Evolutionary conservation across 2,113 vertebrate genomes (phyloP).

Genomic region (Oncorhynchus kisutch): DNA sequence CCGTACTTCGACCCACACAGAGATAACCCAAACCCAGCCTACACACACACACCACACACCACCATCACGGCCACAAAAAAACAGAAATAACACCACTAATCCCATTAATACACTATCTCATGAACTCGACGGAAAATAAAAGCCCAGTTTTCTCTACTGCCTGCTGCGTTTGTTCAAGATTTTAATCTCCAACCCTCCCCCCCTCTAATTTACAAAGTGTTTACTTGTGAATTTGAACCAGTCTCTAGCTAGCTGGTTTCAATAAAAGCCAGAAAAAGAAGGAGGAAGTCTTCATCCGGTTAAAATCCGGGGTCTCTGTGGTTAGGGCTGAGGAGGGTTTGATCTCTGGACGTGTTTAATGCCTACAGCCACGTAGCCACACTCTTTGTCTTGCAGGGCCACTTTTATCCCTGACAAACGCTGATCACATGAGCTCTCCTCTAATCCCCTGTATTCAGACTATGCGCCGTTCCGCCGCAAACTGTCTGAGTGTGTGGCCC

Average conservation of each 20-base stretch:
- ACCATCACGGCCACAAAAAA: slow-evolving; percentile 62
- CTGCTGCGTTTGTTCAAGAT: slow-evolving; percentile 62
- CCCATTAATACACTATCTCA: slow-evolving; percentile 64
- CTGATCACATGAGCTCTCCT: slow-evolving; percentile 67
- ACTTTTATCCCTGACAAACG: slow-evolving; percentile 64
- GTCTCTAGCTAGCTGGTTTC: slow-evolving; percentile 56
- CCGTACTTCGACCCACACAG: slow-evolving; percentile 23
- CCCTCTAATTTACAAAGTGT: slow-evolving; percentile 69
- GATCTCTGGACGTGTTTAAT: slow-evolving; percentile 52
- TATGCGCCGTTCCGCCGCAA: too few species aligned
- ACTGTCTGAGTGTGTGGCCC: too few species aligned
- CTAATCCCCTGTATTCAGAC: slow-evolving; percentile 23
- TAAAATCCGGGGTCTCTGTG: slow-evolving; percentile 51
- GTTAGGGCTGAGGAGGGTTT: slow-evolving; percentile 52
- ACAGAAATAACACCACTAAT: slow-evolving; percentile 70
- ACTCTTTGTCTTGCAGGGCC: slow-evolving; percentile 51
- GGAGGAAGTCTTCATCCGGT: slow-evolving; percentile 56
- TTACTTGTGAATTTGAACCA: slow-evolving; percentile 62
- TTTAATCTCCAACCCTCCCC: slow-evolving; percentile 43
- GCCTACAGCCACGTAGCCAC: neutral
- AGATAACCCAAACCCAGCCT: slow-evolving; percentile 26
- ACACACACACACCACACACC: neutral
- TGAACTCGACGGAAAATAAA: slow-evolving; percentile 54
- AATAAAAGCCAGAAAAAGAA: slow-evolving; percentile 52
- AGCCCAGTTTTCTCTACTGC: slow-evolving; percentile 46